Evolutionary conservation across 2,888 invertebrate genomes (phyloP).

Genomic region (Rhimphoctona megacephalus): DNA sequence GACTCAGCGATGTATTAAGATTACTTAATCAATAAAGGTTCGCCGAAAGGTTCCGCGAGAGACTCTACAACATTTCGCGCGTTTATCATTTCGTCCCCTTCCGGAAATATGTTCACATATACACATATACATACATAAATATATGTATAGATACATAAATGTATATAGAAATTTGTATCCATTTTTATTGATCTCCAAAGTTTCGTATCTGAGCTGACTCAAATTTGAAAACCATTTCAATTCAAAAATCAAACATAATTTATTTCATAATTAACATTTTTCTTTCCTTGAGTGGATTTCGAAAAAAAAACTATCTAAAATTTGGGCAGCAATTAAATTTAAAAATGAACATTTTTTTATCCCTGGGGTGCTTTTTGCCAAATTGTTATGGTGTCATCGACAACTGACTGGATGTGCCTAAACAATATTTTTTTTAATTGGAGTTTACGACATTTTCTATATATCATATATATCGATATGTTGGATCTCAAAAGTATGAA

Average conservation of each 20-base stretch:
- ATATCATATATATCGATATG: not conserved
- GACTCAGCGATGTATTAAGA: conserved; percentile 85
- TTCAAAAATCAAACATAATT: too few relatives aligned
- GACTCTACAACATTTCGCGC: conserved; percentile 29
- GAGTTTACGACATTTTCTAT: not conserved
- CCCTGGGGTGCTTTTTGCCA: not conserved
- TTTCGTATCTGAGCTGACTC: not conserved
- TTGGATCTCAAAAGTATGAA: not conserved
- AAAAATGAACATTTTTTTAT: too few relatives aligned
- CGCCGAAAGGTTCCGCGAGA: conserved; percentile 61
- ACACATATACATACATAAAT: not conserved
- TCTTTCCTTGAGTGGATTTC: too few relatives aligned
- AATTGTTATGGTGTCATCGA: not conserved
- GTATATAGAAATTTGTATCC: not conserved
- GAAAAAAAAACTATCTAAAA: too few relatives aligned
- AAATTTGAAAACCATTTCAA: not conserved
- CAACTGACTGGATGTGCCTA: not conserved
- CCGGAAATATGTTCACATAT: not conserved
- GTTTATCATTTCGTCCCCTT: conserved; percentile 40
- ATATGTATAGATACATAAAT: too few relatives aligned
- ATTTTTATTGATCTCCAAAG: not conserved
- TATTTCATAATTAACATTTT: too few relatives aligned
- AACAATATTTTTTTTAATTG: conserved; percentile 54
- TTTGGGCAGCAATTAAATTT: too few relatives aligned
- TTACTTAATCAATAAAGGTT: conserved; percentile 84